Evolutionary conservation across 1,140 invertebrate species (phyloP).

Genomic region (Cylas formicarius): DNA sequence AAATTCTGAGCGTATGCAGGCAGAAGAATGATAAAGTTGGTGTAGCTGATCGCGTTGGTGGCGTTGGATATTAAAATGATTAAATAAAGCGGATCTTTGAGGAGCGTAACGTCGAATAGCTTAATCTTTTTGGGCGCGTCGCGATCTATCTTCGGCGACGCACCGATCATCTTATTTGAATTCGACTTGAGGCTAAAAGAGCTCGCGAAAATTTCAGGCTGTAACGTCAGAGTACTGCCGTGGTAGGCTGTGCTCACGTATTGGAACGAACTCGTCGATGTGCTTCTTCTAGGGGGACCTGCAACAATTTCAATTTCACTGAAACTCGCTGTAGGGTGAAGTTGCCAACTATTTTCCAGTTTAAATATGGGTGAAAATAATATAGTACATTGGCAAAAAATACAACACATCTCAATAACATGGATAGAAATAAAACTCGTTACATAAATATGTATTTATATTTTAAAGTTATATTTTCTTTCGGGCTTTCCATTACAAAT

Average conservation of each 20-base stretch:
- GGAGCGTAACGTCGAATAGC: conserved; percentile 66
- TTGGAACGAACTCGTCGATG: conserved; percentile 70
- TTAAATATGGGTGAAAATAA: no score
- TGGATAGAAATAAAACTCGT: conserved; percentile 10
- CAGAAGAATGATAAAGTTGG: conserved; percentile 74
- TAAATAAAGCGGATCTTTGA: conserved; percentile 72
- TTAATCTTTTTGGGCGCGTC: conserved; percentile 48
- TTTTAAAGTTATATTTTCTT: no score
- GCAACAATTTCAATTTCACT: no score
- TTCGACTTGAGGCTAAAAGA: conserved; percentile 64
- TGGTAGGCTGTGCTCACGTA: conserved; percentile 78
- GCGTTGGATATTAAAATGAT: conserved; percentile 76
- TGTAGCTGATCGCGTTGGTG: conserved; percentile 77
- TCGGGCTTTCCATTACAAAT: no score
- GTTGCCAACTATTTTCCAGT: no score
- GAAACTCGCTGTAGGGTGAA: conserved; percentile 37
- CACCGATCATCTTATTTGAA: conserved; percentile 10
- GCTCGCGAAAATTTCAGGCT: conserved; percentile 68
- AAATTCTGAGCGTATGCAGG: conserved; percentile 64
- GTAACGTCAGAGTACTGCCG: conserved; percentile 69
- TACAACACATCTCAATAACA: no score
- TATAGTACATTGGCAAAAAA: no score
- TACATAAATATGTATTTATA: conserved; percentile 5
- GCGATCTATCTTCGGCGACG: conserved; percentile 29
- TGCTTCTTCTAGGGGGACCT: conserved; percentile 53